Base-by-base conservation (phyloP, 2,888 invertebrate genomes). In the Stenodema calcarata region DNA sequence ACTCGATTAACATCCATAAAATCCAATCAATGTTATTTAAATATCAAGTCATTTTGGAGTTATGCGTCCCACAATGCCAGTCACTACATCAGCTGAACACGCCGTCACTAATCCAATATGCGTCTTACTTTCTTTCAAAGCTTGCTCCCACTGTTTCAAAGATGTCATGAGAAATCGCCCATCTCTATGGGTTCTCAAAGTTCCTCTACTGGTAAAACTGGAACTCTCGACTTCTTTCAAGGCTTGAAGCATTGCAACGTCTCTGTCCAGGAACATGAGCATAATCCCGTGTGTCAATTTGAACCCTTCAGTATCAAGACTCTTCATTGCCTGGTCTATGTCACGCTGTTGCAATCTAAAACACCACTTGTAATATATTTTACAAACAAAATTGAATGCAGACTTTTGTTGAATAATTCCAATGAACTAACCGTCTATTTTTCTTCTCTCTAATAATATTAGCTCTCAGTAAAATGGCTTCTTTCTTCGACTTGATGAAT, bases 71-170 rank as follows among this genome's bases (percentile, higher is more conserved):
- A n/a, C n/a, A n/a, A n/a, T n/a, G n/a, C n/a, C n/a, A n/a, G n/a
- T n/a, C n/a, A n/a, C n/a, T n/a, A n/a, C n/a, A n/a, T n/a, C n/a
- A n/a, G n/a, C n/a, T n/a, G n/a, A n/a, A n/a, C n/a, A n/a, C n/a
- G n/a, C n/a, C n/a, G 27, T 69, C 27, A 69, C 6, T 9, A 27
- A 9, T 69, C 6, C 42, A 42, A 11, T 11, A 6, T 42, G 11
- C 42, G 16, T 2, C 62, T 4, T 23, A 62, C 78, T 44, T n/a
- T 78, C 47, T 18, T 23, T 44, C 27, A 78, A n/a, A 16, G 42
- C 54, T 27, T 82, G 0, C 30, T 82, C 82, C 82, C 82, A 82
- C 27, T 41, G 30, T 41, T 70, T 62, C 41, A 82, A 70, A 70
- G 27, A 62, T 4, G 18, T 18, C 35, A 82, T 23, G 30, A 82